A percentile compares a stretch with the other conserved stretches of the same genome.
phyloP scores from a whole-genome alignment of 2,888 invertebrate species.

The Drosophila testacea region DNA sequence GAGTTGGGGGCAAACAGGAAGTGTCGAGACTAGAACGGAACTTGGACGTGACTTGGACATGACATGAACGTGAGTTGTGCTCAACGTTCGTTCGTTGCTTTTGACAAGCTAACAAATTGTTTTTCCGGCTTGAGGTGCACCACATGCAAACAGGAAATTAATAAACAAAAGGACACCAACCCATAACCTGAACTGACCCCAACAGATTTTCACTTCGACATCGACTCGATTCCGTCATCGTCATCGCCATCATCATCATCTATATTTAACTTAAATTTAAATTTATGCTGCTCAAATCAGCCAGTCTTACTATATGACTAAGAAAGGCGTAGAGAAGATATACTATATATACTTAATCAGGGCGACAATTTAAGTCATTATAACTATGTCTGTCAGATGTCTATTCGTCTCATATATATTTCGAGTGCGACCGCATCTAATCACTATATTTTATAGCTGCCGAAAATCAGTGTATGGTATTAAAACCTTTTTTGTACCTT shows the following conservation, averaged over 20 bases:
- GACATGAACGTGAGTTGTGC: constrained; percentile 36
- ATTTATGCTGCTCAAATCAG: constrained; percentile 3
- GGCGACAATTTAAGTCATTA: no score
- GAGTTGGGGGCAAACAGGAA: constrained; percentile 49
- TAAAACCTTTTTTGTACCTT: no score
- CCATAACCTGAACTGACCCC: constrained; percentile 36
- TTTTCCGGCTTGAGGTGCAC: constrained; percentile 78
- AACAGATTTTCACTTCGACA: constrained; percentile 38
- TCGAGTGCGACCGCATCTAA: no score
- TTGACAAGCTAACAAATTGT: constrained; percentile 80
- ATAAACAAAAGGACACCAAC: constrained; percentile 67
- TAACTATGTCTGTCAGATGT: no score
- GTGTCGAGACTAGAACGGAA: constrained; percentile 48
- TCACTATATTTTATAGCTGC: no score
- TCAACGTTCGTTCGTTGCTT: constrained; percentile 58
- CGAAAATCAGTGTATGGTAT: no score
- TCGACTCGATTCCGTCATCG: constrained; percentile 19
- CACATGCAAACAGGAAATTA: constrained; percentile 81
- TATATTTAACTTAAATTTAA: constrained; percentile 14
- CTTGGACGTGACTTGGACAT: constrained; percentile 48
- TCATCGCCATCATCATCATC: constrained; percentile 16
- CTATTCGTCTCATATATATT: no score
- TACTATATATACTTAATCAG: no score
- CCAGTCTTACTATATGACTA: no score
- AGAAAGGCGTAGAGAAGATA: no score